A percentile compares a stretch with the other conserved stretches of the same genome.
These are phyloP conservation scores for Zoanthus sansibaricus DNA, from an alignment of 92 coral and sea anemone species.

Conservation along the genomic window DNA sequence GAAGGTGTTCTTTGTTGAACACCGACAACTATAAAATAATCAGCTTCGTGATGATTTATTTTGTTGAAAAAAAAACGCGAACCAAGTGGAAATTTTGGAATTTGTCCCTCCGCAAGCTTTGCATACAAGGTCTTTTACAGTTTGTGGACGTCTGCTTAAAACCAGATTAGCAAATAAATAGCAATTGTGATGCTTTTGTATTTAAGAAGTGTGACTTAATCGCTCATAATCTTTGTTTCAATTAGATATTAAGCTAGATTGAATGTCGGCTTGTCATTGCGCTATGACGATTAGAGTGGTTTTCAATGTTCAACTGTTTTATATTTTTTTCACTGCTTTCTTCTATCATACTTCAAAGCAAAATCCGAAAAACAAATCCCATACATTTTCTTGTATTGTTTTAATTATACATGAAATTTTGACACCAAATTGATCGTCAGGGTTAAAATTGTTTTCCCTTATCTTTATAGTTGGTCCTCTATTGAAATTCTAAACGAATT, in stretches of 20 bases:
- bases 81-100: neutral
- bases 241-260: neutral
- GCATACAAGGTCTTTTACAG: neutral
- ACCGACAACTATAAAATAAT: neutral
- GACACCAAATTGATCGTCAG: neutral
- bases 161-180: neutral
- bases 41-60: neutral
- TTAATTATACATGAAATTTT: neutral
- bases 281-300: neutral
- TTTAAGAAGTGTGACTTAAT: neutral
- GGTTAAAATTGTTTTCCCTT: neutral
- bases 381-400: neutral
- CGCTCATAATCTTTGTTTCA: neutral
- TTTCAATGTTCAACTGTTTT: neutral
- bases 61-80: neutral
- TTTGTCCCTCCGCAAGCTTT: neutral
- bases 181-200: neutral
- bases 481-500: slow-evolving; percentile 5
- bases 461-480: no score
- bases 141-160: neutral
- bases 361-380: neutral
- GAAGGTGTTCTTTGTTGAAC: neutral
- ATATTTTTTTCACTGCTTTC: neutral
- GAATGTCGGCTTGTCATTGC: neutral
- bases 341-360: neutral